Conservation (phyloP, 2,888 invertebrate species). For the Orthosia gracilis region DNA sequence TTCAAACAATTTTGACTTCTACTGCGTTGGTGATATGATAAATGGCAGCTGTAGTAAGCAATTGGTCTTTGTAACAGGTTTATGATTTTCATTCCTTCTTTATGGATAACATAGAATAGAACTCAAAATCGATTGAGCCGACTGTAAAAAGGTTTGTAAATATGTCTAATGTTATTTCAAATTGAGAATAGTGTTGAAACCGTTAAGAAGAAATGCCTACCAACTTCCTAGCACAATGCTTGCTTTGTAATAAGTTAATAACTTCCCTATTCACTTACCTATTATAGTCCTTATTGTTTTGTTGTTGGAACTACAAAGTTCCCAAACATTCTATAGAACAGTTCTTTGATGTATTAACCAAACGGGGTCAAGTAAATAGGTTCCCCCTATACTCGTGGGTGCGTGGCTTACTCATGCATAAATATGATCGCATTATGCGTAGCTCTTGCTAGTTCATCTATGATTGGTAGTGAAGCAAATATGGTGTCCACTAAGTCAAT, state of each 20-base stretch:
- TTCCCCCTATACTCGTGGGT: neutral
- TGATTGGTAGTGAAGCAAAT: neutral
- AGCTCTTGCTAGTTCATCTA: neutral
- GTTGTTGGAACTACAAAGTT: constrained; percentile 30
- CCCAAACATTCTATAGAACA: constrained; percentile 2
- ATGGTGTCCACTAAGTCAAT: too few species aligned
- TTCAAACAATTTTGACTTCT: too few species aligned
- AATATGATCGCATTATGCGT: constrained; percentile 14
- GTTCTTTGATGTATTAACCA: constrained; percentile 6
- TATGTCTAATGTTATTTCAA: too few species aligned
- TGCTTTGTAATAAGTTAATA: constrained; percentile 24
- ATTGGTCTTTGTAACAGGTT: too few species aligned
- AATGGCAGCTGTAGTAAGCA: too few species aligned
- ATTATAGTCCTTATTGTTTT: constrained; percentile 26
- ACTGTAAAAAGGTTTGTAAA: too few species aligned
- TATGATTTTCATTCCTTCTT: too few species aligned
- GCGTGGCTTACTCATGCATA: constrained; percentile 19
- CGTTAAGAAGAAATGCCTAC: neutral
- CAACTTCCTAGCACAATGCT: neutral
- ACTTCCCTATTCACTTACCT: constrained; percentile 30
- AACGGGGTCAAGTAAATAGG: constrained; percentile 19
- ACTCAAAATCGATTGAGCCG: too few species aligned
- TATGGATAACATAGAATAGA: too few species aligned
- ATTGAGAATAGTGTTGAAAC: neutral
- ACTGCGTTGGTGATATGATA: too few species aligned